phyloP scores from a whole-genome alignment of 2,113 vertebrate genomes.

The Potamarius usumacintae region DNA sequence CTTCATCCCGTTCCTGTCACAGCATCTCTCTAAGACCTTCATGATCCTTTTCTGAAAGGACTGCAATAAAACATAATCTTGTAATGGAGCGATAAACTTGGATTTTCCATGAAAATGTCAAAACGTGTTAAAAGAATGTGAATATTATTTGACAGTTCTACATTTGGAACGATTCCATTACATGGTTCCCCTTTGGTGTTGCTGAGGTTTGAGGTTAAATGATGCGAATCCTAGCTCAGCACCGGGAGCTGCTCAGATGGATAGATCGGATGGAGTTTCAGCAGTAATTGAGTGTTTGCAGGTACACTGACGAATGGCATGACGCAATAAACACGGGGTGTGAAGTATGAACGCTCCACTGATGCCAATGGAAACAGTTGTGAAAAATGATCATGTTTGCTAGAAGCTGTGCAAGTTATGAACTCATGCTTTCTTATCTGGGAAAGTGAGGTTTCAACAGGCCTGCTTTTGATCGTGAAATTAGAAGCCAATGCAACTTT shows the following conservation, averaged over 20 bases:
- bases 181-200: neutral
- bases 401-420: conserved; percentile 22
- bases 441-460: neutral
- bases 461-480: conserved; percentile 2
- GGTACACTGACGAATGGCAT: neutral
- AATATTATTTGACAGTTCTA: conserved; percentile 11
- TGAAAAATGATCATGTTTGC: conserved; percentile 27
- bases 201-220: conserved; percentile 23
- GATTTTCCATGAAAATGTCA: conserved; percentile 27
- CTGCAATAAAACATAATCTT: conserved; percentile 17
- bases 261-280: conserved; percentile 17
- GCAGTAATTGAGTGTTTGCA: conserved; percentile 25
- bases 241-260: neutral
- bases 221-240: conserved; percentile 13
- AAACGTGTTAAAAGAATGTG: conserved; percentile 11
- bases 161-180: neutral
- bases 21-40: neutral
- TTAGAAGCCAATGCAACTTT: neutral
- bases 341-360: neutral
- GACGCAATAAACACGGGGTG: conserved; percentile 3
- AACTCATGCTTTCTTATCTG: conserved; percentile 40
- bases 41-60: neutral
- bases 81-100: conserved; percentile 9
- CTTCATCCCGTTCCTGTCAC: conserved; percentile 21
- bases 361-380: conserved; percentile 33